Evolutionary conservation across 2,113 vertebrate genomes (phyloP).

Genomic region (Rhinolophus sinicus): DNA sequence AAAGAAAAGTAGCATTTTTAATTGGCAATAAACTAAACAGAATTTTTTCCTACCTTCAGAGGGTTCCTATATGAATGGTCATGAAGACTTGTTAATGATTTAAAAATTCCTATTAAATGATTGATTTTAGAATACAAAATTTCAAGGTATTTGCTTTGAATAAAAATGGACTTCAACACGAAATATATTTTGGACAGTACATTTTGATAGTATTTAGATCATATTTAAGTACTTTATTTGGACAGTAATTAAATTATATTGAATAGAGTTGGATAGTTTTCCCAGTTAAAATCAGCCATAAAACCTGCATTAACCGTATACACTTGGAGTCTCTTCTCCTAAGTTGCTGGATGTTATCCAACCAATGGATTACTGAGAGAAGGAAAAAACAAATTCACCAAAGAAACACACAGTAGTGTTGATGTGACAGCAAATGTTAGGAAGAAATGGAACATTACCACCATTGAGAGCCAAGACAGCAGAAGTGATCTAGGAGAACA

Average conservation of each 20-base stretch:
- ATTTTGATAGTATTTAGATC: neutral
- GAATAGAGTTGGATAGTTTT: neutral
- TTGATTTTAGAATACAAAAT: neutral
- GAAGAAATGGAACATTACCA: neutral
- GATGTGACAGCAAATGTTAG: neutral
- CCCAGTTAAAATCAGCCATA: neutral
- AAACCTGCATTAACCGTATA: neutral
- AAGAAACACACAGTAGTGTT: neutral
- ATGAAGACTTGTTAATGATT: neutral
- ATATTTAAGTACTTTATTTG: neutral
- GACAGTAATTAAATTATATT: neutral
- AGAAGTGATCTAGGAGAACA: neutral
- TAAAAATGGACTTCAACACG: neutral
- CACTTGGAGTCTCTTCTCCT: neutral
- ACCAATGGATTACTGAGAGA: neutral
- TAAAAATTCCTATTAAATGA: neutral
- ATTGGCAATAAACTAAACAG: neutral
- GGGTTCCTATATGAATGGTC: neutral
- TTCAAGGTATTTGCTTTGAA: slow-evolving; percentile 4
- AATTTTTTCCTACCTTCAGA: neutral
- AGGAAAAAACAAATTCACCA: neutral
- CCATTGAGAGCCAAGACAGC: too few relatives aligned
- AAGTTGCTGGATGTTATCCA: neutral
- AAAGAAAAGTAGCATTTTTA: slow-evolving; percentile 4
- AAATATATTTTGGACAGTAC: neutral